A percentile compares a stretch with the other conserved stretches of the same genome.
Evolutionary conservation across 1,140 invertebrate species (phyloP).

Genomic region (Cydia fagiglandana): DNA sequence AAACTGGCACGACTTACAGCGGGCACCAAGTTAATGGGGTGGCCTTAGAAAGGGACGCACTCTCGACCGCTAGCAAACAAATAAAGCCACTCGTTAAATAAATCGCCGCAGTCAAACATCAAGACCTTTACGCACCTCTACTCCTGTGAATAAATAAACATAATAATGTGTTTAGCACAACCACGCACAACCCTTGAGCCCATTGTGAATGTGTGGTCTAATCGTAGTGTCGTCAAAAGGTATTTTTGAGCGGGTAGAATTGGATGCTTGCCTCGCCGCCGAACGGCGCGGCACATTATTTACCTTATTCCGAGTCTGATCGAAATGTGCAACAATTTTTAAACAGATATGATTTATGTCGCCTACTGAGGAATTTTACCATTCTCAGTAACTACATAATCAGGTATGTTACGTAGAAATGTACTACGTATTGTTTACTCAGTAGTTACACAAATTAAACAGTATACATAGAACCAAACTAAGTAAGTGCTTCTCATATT

Average conservation of each 20-base stretch:
- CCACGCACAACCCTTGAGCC: slow-evolving; percentile 8
- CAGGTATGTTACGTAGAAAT: not conserved
- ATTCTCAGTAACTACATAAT: not conserved
- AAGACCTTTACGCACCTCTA: slow-evolving; percentile 55
- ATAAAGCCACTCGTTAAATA: slow-evolving; percentile 60
- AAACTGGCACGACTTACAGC: slow-evolving; percentile 47
- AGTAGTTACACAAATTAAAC: too few species aligned
- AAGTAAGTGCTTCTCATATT: too few species aligned
- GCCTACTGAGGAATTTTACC: not conserved
- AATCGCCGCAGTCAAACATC: slow-evolving; percentile 56
- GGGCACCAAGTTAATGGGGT: slow-evolving; percentile 50
- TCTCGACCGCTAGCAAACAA: slow-evolving; percentile 48
- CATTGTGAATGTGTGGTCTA: slow-evolving; percentile 26
- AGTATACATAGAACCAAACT: too few species aligned
- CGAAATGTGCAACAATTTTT: not conserved
- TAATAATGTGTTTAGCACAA: slow-evolving; percentile 42
- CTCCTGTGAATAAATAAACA: slow-evolving; percentile 50
- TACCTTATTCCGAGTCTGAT: not conserved
- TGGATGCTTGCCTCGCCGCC: not conserved
- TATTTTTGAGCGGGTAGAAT: slow-evolving; percentile 1
- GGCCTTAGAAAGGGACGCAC: slow-evolving; percentile 48
- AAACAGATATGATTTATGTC: not conserved
- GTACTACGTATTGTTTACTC: too few species aligned
- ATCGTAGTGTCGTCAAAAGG: not conserved
- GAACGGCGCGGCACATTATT: not conserved